These are phyloP conservation scores for Lasaia peninsularis DNA, from an alignment of 1,140 invertebrate genomes.

Conservation along the genomic window DNA sequence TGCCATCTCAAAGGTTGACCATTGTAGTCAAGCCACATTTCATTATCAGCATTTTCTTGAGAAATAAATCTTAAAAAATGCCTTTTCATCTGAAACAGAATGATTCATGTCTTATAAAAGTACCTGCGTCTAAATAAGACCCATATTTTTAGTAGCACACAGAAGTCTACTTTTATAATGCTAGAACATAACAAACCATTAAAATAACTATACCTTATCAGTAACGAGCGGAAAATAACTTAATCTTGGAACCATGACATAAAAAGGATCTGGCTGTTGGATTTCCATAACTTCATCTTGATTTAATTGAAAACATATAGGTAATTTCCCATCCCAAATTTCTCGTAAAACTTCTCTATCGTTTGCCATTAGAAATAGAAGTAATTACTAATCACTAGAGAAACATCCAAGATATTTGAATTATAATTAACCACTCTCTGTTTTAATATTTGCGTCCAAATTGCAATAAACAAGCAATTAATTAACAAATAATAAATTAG, in stretches of 20 bases:
- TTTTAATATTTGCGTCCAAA: no score
- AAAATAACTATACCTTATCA: slow-evolving; percentile 87
- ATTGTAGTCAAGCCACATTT: slow-evolving; percentile 98
- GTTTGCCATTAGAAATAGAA: slow-evolving; percentile 84
- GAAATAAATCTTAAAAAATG: slow-evolving; percentile 92
- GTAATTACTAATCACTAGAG: background rate
- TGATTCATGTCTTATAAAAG: no score
- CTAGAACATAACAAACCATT: background rate
- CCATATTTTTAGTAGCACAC: no score
- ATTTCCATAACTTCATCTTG: slow-evolving; percentile 92
- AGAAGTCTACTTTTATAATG: background rate
- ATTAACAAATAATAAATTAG: no score
- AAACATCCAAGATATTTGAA: background rate
- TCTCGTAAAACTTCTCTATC: slow-evolving; percentile 94
- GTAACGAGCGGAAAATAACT: slow-evolving; percentile 97
- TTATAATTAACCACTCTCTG: background rate
- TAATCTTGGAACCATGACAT: slow-evolving; percentile 95
- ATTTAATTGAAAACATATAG: slow-evolving; percentile 92
- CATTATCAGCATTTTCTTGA: slow-evolving; percentile 88
- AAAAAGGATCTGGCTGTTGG: slow-evolving; percentile 93
- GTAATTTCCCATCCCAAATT: slow-evolving; percentile 97
- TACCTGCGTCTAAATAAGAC: no score
- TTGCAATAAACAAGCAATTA: no score
- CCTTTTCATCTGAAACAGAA: slow-evolving; percentile 85
- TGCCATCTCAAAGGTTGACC: slow-evolving; percentile 96